phyloP scores from a whole-genome alignment of 2,113 vertebrate genomes.

The Brachypteracias leptosomus region DNA sequence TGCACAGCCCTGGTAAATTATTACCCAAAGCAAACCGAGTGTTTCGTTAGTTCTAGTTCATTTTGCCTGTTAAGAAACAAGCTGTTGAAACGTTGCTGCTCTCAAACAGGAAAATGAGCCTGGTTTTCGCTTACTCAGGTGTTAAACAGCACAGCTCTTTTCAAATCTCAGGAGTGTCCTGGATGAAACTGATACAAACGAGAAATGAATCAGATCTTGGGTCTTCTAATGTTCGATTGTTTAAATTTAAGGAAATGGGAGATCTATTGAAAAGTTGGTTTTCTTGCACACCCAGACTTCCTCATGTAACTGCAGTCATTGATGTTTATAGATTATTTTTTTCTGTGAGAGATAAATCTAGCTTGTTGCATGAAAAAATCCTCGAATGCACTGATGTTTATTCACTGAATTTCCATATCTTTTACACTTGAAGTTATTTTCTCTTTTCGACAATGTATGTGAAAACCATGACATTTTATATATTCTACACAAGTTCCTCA shows the following conservation, averaged over 20 bases:
- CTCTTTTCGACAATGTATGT: slow-evolving; percentile 63
- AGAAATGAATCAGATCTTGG: slow-evolving; percentile 47
- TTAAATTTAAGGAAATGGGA: slow-evolving; percentile 1
- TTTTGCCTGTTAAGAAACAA: slow-evolving; percentile 25
- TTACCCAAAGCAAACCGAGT: neutral
- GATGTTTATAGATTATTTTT: slow-evolving; percentile 36
- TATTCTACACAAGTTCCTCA: slow-evolving; percentile 59
- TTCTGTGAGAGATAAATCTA: slow-evolving; percentile 49
- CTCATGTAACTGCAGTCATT: slow-evolving; percentile 29
- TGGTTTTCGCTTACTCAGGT: slow-evolving; percentile 60
- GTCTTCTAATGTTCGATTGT: slow-evolving; percentile 2
- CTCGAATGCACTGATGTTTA: slow-evolving; percentile 59
- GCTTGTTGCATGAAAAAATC: slow-evolving; percentile 59
- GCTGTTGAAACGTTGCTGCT: slow-evolving; percentile 25
- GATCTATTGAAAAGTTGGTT: slow-evolving; percentile 1
- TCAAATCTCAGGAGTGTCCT: slow-evolving; percentile 27
- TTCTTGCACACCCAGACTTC: slow-evolving; percentile 17
- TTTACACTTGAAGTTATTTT: slow-evolving; percentile 66
- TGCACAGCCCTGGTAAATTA: slow-evolving; percentile 5
- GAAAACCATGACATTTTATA: slow-evolving; percentile 55
- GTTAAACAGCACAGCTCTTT: slow-evolving; percentile 63
- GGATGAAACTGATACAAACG: slow-evolving; percentile 40
- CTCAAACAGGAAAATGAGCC: slow-evolving; percentile 51
- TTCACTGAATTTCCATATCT: slow-evolving; percentile 63
- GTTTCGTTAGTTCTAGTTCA: neutral